These are phyloP conservation scores for Eucriotettix oculatus DNA, from an alignment of 2,888 invertebrate genomes.

Conservation along the genomic window DNA sequence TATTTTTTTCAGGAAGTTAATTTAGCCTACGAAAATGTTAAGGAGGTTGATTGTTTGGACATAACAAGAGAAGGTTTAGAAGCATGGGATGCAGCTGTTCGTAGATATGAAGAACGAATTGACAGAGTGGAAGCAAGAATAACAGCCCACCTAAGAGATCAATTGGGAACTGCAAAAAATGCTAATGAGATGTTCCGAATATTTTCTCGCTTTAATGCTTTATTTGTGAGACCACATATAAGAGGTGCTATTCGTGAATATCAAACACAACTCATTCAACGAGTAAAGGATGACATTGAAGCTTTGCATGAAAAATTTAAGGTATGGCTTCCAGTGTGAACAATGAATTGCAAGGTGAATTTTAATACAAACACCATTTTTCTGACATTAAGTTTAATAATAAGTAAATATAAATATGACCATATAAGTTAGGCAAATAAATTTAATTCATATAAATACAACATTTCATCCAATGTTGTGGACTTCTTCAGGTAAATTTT, in stretches of 20 bases:
- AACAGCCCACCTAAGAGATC: conserved; percentile 91
- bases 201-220: conserved; percentile 93
- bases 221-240: conserved; percentile 97
- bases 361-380: too few relatives aligned
- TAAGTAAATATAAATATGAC: too few relatives aligned
- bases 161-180: conserved; percentile 95
- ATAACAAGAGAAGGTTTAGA: conserved; percentile 92
- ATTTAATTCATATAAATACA: too few relatives aligned
- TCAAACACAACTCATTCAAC: conserved; percentile 95
- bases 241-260: conserved; percentile 97
- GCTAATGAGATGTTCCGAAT: conserved; percentile 99
- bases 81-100: conserved; percentile 94
- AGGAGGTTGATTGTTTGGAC: conserved; percentile 95
- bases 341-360: too few relatives aligned
- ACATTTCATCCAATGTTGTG: too few relatives aligned
- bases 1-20: conserved; percentile 41
- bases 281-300: conserved; percentile 98
- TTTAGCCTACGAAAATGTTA: conserved; percentile 93
- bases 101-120: conserved; percentile 93
- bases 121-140: conserved; percentile 97
- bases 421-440: too few relatives aligned
- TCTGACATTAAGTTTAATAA: too few relatives aligned
- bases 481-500: too few relatives aligned
- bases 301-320: conserved; percentile 96
- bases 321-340: conserved; percentile 28